Conservation (phyloP, 2,797 vertebrate species). For the Huso huso region DNA sequence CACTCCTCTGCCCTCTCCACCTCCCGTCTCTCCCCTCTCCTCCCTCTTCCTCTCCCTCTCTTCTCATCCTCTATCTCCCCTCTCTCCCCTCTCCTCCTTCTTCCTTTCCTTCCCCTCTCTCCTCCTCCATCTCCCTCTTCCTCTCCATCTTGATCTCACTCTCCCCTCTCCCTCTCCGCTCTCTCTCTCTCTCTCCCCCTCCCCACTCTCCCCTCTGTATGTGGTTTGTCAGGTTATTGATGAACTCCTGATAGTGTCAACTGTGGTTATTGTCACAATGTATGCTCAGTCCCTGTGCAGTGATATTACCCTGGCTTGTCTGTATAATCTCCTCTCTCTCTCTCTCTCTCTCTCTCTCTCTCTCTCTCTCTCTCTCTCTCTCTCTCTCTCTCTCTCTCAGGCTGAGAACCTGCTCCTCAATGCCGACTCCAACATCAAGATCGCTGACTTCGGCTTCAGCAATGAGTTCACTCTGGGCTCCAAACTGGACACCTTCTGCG, state of each 20-base stretch:
- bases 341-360: not conserved
- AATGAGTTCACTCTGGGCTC: constrained; percentile 80
- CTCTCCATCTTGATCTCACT: too few relatives aligned
- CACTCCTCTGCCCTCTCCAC: too few relatives aligned
- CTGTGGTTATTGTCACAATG: not conserved
- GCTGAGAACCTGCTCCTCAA: constrained; percentile 83
- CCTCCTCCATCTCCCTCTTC: too few relatives aligned
- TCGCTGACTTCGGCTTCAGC: constrained; percentile 86
- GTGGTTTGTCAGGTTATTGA: too few relatives aligned
- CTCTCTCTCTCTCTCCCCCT: too few relatives aligned
- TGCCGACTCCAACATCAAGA: constrained; percentile 82
- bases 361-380: not conserved
- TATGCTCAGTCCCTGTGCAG: not conserved
- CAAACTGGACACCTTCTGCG: constrained; percentile 89
- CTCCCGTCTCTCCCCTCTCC: too few relatives aligned
- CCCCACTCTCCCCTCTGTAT: too few relatives aligned
- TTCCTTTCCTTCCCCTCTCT: too few relatives aligned
- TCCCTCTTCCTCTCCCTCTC: not conserved
- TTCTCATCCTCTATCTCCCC: accelerated
- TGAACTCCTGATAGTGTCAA: too few relatives aligned
- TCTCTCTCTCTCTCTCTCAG: constrained; percentile 37
- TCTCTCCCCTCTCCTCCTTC: not conserved
- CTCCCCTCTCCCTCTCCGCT: too few relatives aligned
- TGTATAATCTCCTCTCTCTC: not conserved
- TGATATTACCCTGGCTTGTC: too few relatives aligned